Conservation (phyloP, 2,888 invertebrate genomes). For the Andrena chrysosceles region DNA sequence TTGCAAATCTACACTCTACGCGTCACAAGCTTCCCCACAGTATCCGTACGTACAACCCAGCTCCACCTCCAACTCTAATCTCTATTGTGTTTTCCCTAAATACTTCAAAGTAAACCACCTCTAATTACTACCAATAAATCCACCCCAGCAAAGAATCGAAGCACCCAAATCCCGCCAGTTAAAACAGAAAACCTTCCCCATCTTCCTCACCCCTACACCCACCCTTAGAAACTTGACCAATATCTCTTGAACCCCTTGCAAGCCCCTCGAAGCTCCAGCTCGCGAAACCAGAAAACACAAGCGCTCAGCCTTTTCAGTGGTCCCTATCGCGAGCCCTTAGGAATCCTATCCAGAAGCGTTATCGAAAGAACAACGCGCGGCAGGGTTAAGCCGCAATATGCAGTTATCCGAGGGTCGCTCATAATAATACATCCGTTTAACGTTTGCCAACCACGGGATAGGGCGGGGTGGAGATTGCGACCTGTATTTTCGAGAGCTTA, state of each 20-base stretch:
- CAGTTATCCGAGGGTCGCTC: conserved; percentile 68
- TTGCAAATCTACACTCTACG: background rate
- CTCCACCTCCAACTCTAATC: no score
- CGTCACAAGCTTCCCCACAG: no score
- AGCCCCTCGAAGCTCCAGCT: background rate
- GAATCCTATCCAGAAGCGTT: conserved; percentile 54
- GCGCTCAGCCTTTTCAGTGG: conserved; percentile 19
- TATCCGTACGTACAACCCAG: no score
- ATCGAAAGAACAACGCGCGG: conserved; percentile 54
- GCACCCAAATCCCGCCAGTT: no score
- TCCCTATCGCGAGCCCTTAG: conserved; percentile 9
- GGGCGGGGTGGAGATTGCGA: conserved; percentile 71
- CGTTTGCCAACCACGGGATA: conserved; percentile 44
- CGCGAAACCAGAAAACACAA: background rate
- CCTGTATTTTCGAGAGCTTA: conserved; percentile 73
- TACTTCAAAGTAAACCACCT: no score
- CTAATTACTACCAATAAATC: no score
- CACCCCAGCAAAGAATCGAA: no score
- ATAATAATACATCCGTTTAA: conserved; percentile 74
- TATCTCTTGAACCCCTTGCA: background rate
- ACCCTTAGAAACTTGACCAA: background rate
- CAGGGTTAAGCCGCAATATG: conserved; percentile 73
- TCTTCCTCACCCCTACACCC: no score
- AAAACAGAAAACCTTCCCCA: no score
- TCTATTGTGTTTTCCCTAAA: no score